Conservation (phyloP, 2,113 vertebrate genomes). For the Euleptes europaea region DNA sequence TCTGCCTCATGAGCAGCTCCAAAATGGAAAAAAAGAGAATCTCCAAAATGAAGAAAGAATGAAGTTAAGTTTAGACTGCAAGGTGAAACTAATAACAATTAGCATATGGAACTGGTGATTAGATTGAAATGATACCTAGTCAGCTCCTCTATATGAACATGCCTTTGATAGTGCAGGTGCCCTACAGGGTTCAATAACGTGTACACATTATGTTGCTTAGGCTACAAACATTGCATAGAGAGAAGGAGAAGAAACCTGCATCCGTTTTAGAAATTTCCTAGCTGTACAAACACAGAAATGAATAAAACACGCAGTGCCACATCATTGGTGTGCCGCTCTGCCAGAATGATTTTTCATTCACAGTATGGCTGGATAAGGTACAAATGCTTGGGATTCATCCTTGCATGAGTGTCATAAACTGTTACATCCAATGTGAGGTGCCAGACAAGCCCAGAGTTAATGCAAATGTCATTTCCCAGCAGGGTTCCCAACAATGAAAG, state of each 20-base stretch:
- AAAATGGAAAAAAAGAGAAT: not conserved
- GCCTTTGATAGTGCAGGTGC: not conserved
- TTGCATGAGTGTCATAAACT: not conserved
- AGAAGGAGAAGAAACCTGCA: accelerated
- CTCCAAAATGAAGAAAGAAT: not conserved
- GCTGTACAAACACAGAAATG: not conserved
- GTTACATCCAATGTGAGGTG: accelerated
- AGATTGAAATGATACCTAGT: not conserved
- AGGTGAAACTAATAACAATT: constrained; percentile 5
- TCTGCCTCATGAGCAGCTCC: not conserved
- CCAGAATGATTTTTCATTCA: not conserved
- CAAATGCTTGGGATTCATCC: not conserved
- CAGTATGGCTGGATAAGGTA: accelerated
- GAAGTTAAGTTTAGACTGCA: not conserved
- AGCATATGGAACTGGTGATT: not conserved
- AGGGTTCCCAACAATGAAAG: not conserved
- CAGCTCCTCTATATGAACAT: accelerated
- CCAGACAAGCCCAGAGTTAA: not conserved
- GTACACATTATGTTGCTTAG: accelerated
- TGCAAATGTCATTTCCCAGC: not conserved
- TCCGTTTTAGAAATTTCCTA: accelerated
- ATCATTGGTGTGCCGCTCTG: not conserved
- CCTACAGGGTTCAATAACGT: not conserved
- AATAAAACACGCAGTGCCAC: accelerated
- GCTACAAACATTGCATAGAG: not conserved